Evolutionary conservation across 2,888 invertebrate genomes (phyloP).

Genomic region (Apamea anceps): DNA sequence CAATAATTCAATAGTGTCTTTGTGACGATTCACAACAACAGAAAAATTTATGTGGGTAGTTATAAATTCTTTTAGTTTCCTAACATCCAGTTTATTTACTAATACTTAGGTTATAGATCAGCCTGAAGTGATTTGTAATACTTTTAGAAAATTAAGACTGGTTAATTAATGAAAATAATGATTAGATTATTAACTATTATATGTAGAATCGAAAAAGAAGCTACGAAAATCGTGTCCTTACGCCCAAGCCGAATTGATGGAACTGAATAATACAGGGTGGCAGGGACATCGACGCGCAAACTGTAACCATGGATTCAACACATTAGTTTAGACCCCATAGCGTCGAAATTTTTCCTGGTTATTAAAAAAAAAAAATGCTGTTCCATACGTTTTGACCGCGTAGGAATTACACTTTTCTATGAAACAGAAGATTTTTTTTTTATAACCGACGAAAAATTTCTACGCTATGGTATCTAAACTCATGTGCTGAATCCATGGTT

Average conservation of each 20-base stretch:
- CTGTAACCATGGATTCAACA: too few relatives aligned
- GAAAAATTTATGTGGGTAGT: conserved; percentile 17
- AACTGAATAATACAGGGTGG: too few relatives aligned
- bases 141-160: background rate
- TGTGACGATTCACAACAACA: background rate
- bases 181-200: background rate
- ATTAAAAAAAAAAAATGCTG: too few relatives aligned
- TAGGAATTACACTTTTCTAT: too few relatives aligned
- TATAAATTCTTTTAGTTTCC: background rate
- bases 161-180: background rate
- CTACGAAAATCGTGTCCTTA: background rate
- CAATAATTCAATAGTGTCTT: background rate
- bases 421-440: too few relatives aligned
- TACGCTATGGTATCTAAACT: too few relatives aligned
- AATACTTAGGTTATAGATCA: background rate
- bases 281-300: too few relatives aligned
- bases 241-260: background rate
- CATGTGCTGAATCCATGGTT: too few relatives aligned
- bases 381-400: too few relatives aligned
- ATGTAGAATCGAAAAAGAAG: background rate
- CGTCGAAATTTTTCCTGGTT: too few relatives aligned
- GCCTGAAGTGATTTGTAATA: background rate
- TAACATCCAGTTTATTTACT: background rate
- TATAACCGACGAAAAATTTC: too few relatives aligned
- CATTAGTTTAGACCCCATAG: too few relatives aligned